These are phyloP conservation scores for Actinopyga echinites DNA, from an alignment of 53 echinoderm and acorn worm species.

Conservation along the genomic window DNA sequence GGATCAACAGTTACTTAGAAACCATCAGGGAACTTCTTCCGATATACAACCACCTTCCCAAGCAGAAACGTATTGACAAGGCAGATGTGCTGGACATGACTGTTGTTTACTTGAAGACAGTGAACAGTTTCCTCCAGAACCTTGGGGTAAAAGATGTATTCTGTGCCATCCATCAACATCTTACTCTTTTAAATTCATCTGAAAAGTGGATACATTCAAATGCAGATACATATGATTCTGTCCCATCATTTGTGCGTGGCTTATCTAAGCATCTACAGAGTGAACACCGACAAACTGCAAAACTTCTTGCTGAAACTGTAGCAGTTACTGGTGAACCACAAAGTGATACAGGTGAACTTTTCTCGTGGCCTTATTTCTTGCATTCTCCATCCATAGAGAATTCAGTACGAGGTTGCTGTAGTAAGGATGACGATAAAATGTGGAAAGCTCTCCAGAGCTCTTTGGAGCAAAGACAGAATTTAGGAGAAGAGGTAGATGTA, in stretches of 20 bases:
- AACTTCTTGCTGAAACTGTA: background rate
- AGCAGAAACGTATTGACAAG: slow-evolving; percentile 61
- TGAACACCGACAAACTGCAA: background rate
- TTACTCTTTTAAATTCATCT: slow-evolving; percentile 44
- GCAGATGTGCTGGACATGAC: slow-evolving; percentile 71
- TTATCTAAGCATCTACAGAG: background rate
- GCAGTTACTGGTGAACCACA: too few species aligned
- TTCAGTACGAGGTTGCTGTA: too few species aligned
- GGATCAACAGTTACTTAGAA: slow-evolving; percentile 71
- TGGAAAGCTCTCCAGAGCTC: too few species aligned
- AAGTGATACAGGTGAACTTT: too few species aligned
- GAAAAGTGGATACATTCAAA: slow-evolving; percentile 57
- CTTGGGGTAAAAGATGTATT: slow-evolving; percentile 62
- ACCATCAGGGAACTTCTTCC: slow-evolving; percentile 60
- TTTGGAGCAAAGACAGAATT: too few species aligned
- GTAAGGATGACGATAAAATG: too few species aligned
- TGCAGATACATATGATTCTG: slow-evolving; percentile 32
- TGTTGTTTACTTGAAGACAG: slow-evolving; percentile 58
- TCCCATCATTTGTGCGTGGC: slow-evolving; percentile 19
- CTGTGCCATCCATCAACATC: slow-evolving; percentile 59
- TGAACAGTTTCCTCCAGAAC: slow-evolving; percentile 57
- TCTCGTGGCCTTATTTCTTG: too few species aligned
- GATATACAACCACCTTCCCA: slow-evolving; percentile 53
- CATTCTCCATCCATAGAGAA: too few species aligned
- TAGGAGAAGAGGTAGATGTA: too few species aligned